A percentile compares a stretch with the other conserved stretches of the same genome.
phyloP scores from a whole-genome alignment of 2,113 vertebrate genomes.

The Pelvicachromis taeniatus region DNA sequence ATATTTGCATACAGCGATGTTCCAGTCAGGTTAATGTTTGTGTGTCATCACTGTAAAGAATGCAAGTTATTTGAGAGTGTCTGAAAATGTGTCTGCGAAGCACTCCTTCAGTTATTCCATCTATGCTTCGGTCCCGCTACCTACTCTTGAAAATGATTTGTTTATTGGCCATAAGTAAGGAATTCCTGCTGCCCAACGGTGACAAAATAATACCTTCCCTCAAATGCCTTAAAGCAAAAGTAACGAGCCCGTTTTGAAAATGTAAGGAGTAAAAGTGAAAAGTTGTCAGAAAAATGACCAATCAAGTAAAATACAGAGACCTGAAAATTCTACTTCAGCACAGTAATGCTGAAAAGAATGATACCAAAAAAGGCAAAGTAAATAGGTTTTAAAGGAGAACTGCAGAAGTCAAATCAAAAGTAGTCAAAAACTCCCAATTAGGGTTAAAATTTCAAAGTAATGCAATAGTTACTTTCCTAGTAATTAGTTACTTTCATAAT shows the following conservation, averaged over 20 bases:
- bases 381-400: neutral
- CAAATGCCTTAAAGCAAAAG: neutral
- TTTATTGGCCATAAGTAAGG: neutral
- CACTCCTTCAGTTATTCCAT: neutral
- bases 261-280: neutral
- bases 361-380: neutral
- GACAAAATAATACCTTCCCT: neutral
- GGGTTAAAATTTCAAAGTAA: neutral
- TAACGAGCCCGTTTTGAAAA: neutral
- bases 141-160: neutral
- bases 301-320: neutral
- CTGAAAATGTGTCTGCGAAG: neutral
- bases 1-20: neutral
- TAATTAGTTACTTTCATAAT: neutral
- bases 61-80: neutral
- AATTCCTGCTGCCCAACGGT: neutral
- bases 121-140: neutral
- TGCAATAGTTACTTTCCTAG: neutral
- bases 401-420: neutral
- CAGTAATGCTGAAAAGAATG: neutral
- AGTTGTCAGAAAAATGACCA: neutral
- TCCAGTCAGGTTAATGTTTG: neutral
- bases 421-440: neutral
- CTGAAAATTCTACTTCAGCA: neutral
- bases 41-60: neutral